Percentiles rank a stretch among this genome's conserved stretches.
These are phyloP conservation scores for Brachyptera putata DNA, from an alignment of 2,888 invertebrate genomes.

Conservation along the genomic window DNA sequence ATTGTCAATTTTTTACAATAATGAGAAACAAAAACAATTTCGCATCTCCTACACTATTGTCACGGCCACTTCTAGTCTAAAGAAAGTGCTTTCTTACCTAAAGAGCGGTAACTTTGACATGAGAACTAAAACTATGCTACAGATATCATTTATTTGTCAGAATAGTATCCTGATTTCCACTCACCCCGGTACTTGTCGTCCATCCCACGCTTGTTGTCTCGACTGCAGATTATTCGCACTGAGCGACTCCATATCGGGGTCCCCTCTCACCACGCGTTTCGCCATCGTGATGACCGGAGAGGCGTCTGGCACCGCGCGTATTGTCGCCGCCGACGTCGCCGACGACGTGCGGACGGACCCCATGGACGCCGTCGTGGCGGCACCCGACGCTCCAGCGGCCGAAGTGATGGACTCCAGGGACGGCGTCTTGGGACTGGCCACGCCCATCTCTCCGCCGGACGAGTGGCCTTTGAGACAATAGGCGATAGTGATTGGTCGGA, in stretches of 20 bases:
- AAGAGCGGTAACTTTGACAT: too few relatives aligned
- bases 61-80: too few relatives aligned
- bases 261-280: slow-evolving; percentile 44
- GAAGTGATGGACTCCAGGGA: slow-evolving; percentile 26
- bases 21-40: too few relatives aligned
- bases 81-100: too few relatives aligned
- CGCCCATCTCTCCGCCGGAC: not conserved
- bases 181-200: slow-evolving; percentile 29
- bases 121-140: too few relatives aligned
- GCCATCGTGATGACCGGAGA: slow-evolving; percentile 44
- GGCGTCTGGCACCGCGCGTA: slow-evolving; percentile 13
- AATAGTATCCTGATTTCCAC: too few relatives aligned
- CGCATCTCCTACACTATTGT: too few relatives aligned
- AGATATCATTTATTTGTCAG: too few relatives aligned
- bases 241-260: slow-evolving; percentile 57
- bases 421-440: slow-evolving; percentile 2
- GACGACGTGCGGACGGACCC: slow-evolving; percentile 22
- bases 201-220: slow-evolving; percentile 36
- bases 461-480: too few relatives aligned
- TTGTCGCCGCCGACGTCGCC: slow-evolving; percentile 14
- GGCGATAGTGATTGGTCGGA: too few relatives aligned
- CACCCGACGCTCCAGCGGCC: slow-evolving; percentile 14
- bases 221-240: slow-evolving; percentile 52
- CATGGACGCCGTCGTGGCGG: slow-evolving; percentile 20
- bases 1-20: too few relatives aligned